Base-by-base conservation (phyloP, 2,888 invertebrate genomes). In the Philonicus albiceps region DNA sequence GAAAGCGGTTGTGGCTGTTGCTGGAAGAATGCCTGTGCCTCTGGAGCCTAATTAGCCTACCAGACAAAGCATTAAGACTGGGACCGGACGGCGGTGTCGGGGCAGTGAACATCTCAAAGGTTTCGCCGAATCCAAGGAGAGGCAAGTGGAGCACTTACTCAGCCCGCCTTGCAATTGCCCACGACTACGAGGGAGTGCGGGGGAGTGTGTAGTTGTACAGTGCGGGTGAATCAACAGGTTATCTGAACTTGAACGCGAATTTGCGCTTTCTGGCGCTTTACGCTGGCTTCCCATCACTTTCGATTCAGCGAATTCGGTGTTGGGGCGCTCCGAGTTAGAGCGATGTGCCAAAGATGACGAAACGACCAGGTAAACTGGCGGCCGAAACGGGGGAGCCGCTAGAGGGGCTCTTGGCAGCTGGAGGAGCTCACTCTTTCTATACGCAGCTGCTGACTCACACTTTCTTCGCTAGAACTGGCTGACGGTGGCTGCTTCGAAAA, bases 371-470 rank as follows among this genome's bases (percentile, higher is more conserved):
- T 64, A 64, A n/a, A 64, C 11, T 19, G 2, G 49, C 8, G n/a
- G 53, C 16, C 27, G 80, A 6, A 30, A 19, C 8, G 80, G 27
- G 49, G 53, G 30, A 37, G 40, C 27, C 7, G 74, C 34, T 3
- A 78, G 40, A 6, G 49, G 64, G 16, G 53, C 49, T 16, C 53
- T 49, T 37, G 76, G 74, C 64, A 64, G 22, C 64, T 37, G 31
- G 53, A 30, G 30, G 64, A 43, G 40, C 22, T 22, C 84, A 30
- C 64, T 43, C 27, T 16, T 7, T n/a, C 84, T 73, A 13, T 53
- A 43, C 72, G 84, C 84, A 83, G 40, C 40, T 84, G 84, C 84
- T 84, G 84, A 84, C 73, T 84, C 84, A 84, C 73, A 84, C 27
- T 73, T 84, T 84, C 73, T 43, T 55, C 72, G 40, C 2, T 22